Base-by-base conservation (phyloP, 2,888 invertebrate species). In the Acrobasis consociella region DNA sequence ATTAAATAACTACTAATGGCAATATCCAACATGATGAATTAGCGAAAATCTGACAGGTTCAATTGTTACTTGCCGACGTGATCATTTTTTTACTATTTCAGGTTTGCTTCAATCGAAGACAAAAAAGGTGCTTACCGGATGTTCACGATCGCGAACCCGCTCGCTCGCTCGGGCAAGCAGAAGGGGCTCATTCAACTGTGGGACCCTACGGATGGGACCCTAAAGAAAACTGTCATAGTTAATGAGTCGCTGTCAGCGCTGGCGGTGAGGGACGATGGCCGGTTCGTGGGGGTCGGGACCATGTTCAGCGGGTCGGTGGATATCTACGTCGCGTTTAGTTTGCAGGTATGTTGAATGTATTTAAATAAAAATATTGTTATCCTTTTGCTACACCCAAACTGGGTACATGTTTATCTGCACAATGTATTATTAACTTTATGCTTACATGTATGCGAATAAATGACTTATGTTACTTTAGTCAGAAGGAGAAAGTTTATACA, bases 281-380 rank as follows among this genome's bases (percentile, higher is more conserved):
- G 97, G 65, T 99, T 97, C 88, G 94, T 99, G 1, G 98, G 97
- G 63, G 95, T 98, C 15, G 99, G 99, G 9, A 98, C 98, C 50
- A 98, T 99, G 97, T 97, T 97, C 79, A 96, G 96, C 64, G 99
- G 99, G 58, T 97, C 96, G 73, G 97, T 99, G 13, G 95, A 97
- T 69, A 96, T 99, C 72, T 97, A 97, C 79, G 94, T 98, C 69
- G 96, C 97, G 55, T 99, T 98, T 86, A 99, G 97, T 89, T 93
- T 99, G 77, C 97, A 98, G 94, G 96, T 96, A 72, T 10, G 62
- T 62, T 9, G n/a, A n/a, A n/a, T n/a, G n/a, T n/a, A n/a, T n/a
- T n/a, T n/a, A n/a, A n/a, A n/a, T n/a, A n/a, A n/a, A n/a, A n/a
- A n/a, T n/a, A n/a, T n/a, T n/a, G n/a, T n/a, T n/a, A n/a, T n/a